These are phyloP conservation scores for Hirundo rustica DNA, from an alignment of 2,797 vertebrate genomes.

Conservation along the genomic window DNA sequence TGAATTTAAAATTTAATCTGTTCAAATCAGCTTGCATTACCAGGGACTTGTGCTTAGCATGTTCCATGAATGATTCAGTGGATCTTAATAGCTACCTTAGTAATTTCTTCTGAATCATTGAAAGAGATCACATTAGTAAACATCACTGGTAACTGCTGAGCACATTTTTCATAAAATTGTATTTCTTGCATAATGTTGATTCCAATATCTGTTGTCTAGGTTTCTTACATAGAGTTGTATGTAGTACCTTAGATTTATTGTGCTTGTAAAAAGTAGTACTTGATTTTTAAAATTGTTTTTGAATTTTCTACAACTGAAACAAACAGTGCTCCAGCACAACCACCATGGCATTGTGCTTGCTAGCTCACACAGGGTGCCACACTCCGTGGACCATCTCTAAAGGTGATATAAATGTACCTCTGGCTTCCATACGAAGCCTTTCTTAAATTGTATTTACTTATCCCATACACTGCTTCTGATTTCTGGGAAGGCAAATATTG, in stretches of 20 bases:
- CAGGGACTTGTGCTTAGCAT: slow-evolving; percentile 57
- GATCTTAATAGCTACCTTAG: slow-evolving; percentile 63
- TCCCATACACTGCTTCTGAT: not conserved
- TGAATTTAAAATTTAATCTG: slow-evolving; percentile 71
- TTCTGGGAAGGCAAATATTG: not conserved
- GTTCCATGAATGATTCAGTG: slow-evolving; percentile 73
- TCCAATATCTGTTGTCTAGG: not conserved
- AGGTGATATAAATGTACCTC: not conserved
- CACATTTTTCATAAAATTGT: slow-evolving; percentile 5
- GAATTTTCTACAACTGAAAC: not conserved
- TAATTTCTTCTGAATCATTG: slow-evolving; percentile 74
- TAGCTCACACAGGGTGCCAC: not conserved
- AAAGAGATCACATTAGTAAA: slow-evolving; percentile 65
- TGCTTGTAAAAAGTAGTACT: not conserved
- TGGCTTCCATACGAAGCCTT: not conserved
- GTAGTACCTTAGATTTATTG: not conserved
- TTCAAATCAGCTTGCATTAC: slow-evolving; percentile 65
- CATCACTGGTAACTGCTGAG: slow-evolving; percentile 11
- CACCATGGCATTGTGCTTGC: not conserved
- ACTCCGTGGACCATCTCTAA: not conserved
- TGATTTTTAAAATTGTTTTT: not conserved
- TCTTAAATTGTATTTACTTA: not conserved
- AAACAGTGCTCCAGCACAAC: not conserved
- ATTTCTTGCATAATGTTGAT: not conserved
- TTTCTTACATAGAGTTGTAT: not conserved